Evolutionary conservation across 2,888 invertebrate species (phyloP).

Genomic region (Chymomyza fuscimana): DNA sequence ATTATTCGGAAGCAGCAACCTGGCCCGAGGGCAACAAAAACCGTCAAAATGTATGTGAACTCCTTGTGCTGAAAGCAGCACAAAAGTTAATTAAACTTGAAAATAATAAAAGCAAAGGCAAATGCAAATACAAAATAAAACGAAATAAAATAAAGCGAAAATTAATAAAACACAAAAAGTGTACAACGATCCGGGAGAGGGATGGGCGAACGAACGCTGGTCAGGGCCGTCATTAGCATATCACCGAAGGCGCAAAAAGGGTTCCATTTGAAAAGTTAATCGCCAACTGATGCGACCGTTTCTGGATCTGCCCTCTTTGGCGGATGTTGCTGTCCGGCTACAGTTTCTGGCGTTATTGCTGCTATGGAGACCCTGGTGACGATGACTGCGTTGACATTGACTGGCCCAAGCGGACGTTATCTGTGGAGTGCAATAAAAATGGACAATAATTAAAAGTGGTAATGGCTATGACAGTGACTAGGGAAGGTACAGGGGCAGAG

Average conservation of each 20-base stretch:
- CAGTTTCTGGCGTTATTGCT: conserved; percentile 8
- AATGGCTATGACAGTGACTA: conserved; percentile 17
- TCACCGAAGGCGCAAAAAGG: conserved; percentile 68
- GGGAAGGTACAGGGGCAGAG: too few species aligned
- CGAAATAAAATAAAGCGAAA: conserved; percentile 27
- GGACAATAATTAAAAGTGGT: conserved; percentile 70
- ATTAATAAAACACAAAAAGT: conserved; percentile 69
- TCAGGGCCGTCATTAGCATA: conserved; percentile 63
- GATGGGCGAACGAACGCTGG: conserved; percentile 34
- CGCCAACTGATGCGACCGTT: conserved; percentile 64
- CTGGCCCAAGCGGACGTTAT: conserved; percentile 42
- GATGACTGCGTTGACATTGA: conserved; percentile 52
- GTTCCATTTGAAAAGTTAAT: conserved; percentile 67
- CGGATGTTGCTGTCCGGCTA: conserved; percentile 43
- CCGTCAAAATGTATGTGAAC: conserved; percentile 59
- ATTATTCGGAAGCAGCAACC: conserved; percentile 19
- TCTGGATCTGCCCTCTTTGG: not conserved
- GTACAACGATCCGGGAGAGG: conserved; percentile 43
- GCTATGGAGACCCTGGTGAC: conserved; percentile 27
- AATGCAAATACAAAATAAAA: conserved; percentile 20
- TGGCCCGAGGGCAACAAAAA: conserved; percentile 52
- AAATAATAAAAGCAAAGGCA: conserved; percentile 67
- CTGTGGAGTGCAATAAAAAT: conserved; percentile 65
- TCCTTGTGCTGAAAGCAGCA: conserved; percentile 52
- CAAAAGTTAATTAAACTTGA: conserved; percentile 71